Evolutionary conservation across 2,888 invertebrate genomes (phyloP).

Genomic region (Hyppa rectilinea): DNA sequence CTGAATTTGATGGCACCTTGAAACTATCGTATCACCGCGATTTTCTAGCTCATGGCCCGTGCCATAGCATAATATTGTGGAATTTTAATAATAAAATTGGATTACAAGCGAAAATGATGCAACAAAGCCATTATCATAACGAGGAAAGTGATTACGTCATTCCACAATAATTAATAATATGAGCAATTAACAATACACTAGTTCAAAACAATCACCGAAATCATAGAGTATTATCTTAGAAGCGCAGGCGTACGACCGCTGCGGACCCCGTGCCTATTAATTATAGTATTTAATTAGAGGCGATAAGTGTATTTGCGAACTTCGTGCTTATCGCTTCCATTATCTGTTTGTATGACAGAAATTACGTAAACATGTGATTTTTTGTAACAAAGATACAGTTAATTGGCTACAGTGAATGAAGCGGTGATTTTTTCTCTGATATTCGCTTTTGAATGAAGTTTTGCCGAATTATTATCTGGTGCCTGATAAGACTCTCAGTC

Average conservation of each 20-base stretch:
- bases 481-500: slow-evolving; percentile 33
- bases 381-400: slow-evolving; percentile 50
- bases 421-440: slow-evolving; percentile 44
- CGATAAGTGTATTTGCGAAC: slow-evolving; percentile 77
- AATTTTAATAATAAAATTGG: neutral
- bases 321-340: slow-evolving; percentile 69
- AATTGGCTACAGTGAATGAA: slow-evolving; percentile 54
- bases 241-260: slow-evolving; percentile 53
- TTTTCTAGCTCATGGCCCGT: no score
- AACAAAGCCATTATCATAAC: slow-evolving; percentile 4
- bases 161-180: slow-evolving; percentile 30
- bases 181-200: slow-evolving; percentile 30
- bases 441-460: slow-evolving; percentile 49
- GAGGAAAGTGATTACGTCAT: slow-evolving; percentile 23
- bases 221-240: slow-evolving; percentile 39
- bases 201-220: slow-evolving; percentile 48
- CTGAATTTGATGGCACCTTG: no score
- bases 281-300: slow-evolving; percentile 79
- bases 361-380: slow-evolving; percentile 71
- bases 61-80: no score
- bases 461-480: slow-evolving; percentile 44
- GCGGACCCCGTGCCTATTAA: slow-evolving; percentile 63
- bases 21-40: no score
- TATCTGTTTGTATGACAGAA: slow-evolving; percentile 70
- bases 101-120: neutral